phyloP scores from a whole-genome alignment of 2,113 vertebrate genomes.

The Plectropomus leopardus region DNA sequence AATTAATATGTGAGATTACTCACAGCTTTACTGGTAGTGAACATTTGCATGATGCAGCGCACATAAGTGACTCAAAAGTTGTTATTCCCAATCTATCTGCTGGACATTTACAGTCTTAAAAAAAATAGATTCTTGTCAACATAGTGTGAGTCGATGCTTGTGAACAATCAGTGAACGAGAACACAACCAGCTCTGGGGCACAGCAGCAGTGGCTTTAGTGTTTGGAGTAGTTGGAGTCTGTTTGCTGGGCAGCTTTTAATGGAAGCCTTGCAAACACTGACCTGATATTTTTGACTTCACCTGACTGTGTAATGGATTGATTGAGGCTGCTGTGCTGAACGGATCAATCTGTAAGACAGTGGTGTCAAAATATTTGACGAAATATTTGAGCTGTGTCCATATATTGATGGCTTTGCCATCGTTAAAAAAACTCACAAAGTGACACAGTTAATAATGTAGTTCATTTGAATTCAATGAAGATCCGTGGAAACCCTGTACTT shows the following conservation, averaged over 20 bases:
- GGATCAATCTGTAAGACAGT: slow-evolving; percentile 34
- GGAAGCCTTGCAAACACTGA: slow-evolving; percentile 31
- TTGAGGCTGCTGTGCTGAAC: slow-evolving; percentile 25
- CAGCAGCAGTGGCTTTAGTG: slow-evolving; percentile 21
- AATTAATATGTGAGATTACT: not conserved
- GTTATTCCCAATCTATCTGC: slow-evolving; percentile 7
- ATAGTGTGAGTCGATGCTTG: slow-evolving; percentile 24
- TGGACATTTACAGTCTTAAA: slow-evolving; percentile 14
- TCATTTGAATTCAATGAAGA: too few relatives aligned
- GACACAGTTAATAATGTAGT: too few relatives aligned
- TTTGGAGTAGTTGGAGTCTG: slow-evolving; percentile 43
- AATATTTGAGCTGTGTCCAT: too few relatives aligned
- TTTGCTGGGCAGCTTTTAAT: slow-evolving; percentile 56
- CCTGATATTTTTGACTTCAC: slow-evolving; percentile 57
- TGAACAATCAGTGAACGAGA: slow-evolving; percentile 26
- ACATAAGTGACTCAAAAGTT: not conserved
- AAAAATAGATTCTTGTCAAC: slow-evolving; percentile 34
- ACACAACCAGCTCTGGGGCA: slow-evolving; percentile 11
- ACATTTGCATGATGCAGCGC: not conserved
- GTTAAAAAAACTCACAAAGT: too few relatives aligned
- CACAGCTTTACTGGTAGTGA: not conserved
- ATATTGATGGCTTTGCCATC: too few relatives aligned
- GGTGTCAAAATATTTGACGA: too few relatives aligned
- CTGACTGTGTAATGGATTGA: slow-evolving; percentile 50
- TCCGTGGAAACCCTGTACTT: too few relatives aligned